A percentile compares a stretch with the other conserved stretches of the same genome.
Conservation (phyloP, 2,113 vertebrate genomes). For the Calyptommatus sinebrachiatus region DNA sequence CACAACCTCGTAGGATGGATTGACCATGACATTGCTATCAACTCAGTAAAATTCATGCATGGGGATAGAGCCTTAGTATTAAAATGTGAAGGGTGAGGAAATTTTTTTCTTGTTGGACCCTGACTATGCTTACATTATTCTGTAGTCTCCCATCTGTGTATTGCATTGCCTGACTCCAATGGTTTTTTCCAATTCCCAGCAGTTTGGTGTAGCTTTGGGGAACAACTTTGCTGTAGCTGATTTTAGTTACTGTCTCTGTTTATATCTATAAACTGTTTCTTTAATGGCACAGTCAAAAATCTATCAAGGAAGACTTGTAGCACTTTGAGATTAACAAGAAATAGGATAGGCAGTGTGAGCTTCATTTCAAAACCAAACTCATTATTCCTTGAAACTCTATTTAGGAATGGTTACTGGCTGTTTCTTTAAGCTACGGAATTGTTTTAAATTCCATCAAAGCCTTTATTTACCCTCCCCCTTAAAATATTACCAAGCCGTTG, state of each 20-base stretch:
- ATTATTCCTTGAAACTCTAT: slow-evolving; percentile 53
- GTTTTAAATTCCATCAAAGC: slow-evolving; percentile 62
- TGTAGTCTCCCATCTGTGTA: no score
- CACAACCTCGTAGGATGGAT: no score
- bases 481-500: slow-evolving; percentile 44
- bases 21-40: no score
- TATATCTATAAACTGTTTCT: neutral
- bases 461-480: slow-evolving; percentile 40
- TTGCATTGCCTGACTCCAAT: neutral
- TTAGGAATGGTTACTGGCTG: slow-evolving; percentile 47
- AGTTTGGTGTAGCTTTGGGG: neutral
- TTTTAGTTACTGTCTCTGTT: neutral
- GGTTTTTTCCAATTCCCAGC: neutral
- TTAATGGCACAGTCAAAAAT: neutral
- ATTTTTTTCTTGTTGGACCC: neutral
- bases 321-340: no score
- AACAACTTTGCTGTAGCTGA: neutral
- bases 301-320: no score
- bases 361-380: slow-evolving; percentile 45
- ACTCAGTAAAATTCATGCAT: no score
- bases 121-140: no score
- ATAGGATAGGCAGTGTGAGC: neutral
- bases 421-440: slow-evolving; percentile 35
- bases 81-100: no score
- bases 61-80: no score